A percentile compares a stretch with the other conserved stretches of the same genome.
phyloP scores from a whole-genome alignment of 2,797 vertebrate species.

The Gobio occitaniae region DNA sequence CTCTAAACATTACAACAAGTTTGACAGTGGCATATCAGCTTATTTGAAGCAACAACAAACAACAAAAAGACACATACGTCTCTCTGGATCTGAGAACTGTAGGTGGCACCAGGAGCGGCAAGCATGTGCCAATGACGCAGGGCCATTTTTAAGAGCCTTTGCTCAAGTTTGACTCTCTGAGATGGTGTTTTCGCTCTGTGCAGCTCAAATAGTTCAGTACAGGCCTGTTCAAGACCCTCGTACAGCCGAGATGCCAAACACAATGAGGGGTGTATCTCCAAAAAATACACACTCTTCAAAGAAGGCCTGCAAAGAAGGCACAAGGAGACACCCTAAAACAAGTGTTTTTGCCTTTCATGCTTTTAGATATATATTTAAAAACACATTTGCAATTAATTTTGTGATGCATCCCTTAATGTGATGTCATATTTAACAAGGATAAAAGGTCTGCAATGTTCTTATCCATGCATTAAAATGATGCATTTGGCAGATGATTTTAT shows the following conservation, averaged over 20 bases:
- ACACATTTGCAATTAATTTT: not conserved
- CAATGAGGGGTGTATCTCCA: constrained; percentile 84
- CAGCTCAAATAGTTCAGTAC: constrained; percentile 70
- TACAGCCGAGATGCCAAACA: constrained; percentile 71
- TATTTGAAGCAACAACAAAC: not conserved
- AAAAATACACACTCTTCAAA: constrained; percentile 74
- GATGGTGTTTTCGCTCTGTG: constrained; percentile 61
- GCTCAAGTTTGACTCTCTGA: constrained; percentile 68
- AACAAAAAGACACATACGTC: constrained; percentile 63
- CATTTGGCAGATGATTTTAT: not conserved
- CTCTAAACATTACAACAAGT: not conserved
- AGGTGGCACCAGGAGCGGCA: constrained; percentile 66
- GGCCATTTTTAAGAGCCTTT: constrained; percentile 69
- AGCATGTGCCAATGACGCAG: constrained; percentile 69
- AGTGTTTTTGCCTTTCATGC: not conserved
- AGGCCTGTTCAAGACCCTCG: constrained; percentile 67
- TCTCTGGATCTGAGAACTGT: constrained; percentile 75
- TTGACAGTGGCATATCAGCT: not conserved
- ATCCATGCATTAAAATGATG: not conserved
- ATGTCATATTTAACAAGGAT: not conserved
- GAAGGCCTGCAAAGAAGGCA: constrained; percentile 68
- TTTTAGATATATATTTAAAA: not conserved
- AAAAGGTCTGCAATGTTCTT: not conserved
- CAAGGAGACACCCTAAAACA: constrained; percentile 8
- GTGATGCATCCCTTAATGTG: not conserved